Base-by-base conservation (phyloP, 2,797 vertebrate genomes). In the Pangasius mekongensis region DNA sequence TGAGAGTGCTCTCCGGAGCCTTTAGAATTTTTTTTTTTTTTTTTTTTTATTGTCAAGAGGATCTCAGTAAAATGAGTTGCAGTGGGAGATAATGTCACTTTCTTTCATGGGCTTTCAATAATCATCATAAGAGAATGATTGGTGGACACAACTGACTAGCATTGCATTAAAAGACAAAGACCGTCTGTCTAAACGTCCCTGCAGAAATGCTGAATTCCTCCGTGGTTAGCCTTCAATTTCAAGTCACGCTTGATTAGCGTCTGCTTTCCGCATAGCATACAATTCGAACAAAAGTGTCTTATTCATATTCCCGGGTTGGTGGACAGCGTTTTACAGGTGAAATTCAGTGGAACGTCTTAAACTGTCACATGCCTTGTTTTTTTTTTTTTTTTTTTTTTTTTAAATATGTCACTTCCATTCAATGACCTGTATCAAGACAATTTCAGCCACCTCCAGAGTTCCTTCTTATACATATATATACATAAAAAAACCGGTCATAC, bases 191-290 rank as follows among this genome's bases (percentile, higher is more conserved):
- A 82, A 80, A 84, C 82, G 84, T 91, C 89, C 89, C 88, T 36
- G 78, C 87, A 81, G 87, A 88, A 85, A 89, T 30, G 71, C 64
- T 22, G 83, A 89, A 88, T 91, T 86, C 91, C 90, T 83, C 76
- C 66, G 86, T 91, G 90, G 86, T 56, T 90, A 90, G 84, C 91
- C 89, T 90, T 91, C 91, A 90, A 87, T 90, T 89, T 77, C 56
- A 33, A 85, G 84, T 88, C 86, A 83, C 62, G 58, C 89, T 90
- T 90, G 89, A 92, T 92, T 92, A 89, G 86, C 87, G 87, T 88
- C 81, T 69, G 86, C 11, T 16, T 81, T 88, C 64, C 74, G 77
- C 66, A 77, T 71, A 88, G 69, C 86, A 71, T 33, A 13, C 22
- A 13, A 49, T 71, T 39, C 14, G 36, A 80, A 47, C 18, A 30